Base-by-base conservation (phyloP, 2,797 vertebrate genomes). In the Emydoidea blandingii region DNA sequence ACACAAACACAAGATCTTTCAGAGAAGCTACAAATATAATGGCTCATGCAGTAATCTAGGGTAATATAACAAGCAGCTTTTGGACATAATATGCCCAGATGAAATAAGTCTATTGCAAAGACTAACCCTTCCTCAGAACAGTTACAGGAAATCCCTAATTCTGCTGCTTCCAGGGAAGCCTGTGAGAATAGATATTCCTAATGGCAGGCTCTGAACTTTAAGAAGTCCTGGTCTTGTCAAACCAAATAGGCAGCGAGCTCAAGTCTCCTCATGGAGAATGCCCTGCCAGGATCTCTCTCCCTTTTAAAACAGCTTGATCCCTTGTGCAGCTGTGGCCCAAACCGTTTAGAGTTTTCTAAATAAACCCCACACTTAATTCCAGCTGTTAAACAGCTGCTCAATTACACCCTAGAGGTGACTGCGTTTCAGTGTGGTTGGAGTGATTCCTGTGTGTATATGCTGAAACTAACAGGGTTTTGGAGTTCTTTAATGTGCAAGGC, bases 11-110 rank as follows among this genome's bases (percentile, higher is more conserved):
- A n/a, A 37, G 72, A 41, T 1, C 65, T 1, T 11, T 9, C 1
- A 81, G 1, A 29, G 8, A 54, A 50, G 74, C 44, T 53, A 12
- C 57, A 81, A 83, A 68, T 68, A 59, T 41, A 76, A 16, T 4
- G 19, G 4, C 27, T 27, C 4, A 2, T 11, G 21, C 91, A 52
- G 14, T 0, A n/a, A 23, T 16, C 1, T 0, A 4, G 80, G n/a
- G 56, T 21, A 85, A 18, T 59, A 3, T 6, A 41, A 0, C 53
- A 12, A 19, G 56, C 37, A 19, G 37, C 4, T 72, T 72, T 72
- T 25, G 68, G 19, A 72, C n/a, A 72, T 41, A 25, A n/a, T 12
- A 15, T 44, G 74, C 44, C 74, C 74, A 78, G 12, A 78, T 74
- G 11, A 12, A 4, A 4, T 49, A 19, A 65, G 56, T 11, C 49